Base-by-base conservation (phyloP, 2,797 vertebrate genomes). In the Knipowitschia caucasica region DNA sequence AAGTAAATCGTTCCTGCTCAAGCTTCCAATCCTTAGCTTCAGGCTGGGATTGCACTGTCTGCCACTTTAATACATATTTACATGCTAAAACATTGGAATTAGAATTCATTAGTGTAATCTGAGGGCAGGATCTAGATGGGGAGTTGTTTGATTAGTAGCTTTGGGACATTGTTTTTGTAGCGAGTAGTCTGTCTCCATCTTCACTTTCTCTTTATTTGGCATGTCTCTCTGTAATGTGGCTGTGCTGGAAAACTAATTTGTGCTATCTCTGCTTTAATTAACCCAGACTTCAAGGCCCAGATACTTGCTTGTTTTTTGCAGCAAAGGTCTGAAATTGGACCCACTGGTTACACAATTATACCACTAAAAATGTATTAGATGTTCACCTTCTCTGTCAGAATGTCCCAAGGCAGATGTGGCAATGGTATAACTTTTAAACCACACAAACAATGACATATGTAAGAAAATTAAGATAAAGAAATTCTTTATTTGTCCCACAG, bases 81-180 rank as follows among this genome's bases (percentile, higher is more conserved):
- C 87, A 91, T 86, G 85, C 81, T 87, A 85, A 90, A 90, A 90
- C 85, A 89, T 66, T 85, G 64, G 82, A 89, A 90, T 89, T 90
- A 90, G 85, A 90, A 90, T 91, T 89, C 86, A 90, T 91, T 90
- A 89, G 85, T 73, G 65, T 77, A 89, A 91, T 91, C 89, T 86
- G 75, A 79, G 75, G 77, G 88, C 81, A 82, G 65, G 72, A 91
- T 91, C 89, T 88, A 86, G 85, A 90, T 89, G 70, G 50, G 65
- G 82, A 88, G 89, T 90, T 91, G 89, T 91, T 82, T 89, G 86
- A 92, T 90, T 89, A 90, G 88, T 85, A 77, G 87, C 90, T 90
- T 58, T 73, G 82, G 86, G 89, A 89, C 85, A 86, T 79, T 74
- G 82, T 86, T 83, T 86, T 89, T 89, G 86, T 85, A 80, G 77